Evolutionary conservation across 2,797 vertebrate species (phyloP).

Genomic region (Leucoraja ocellata): DNA sequence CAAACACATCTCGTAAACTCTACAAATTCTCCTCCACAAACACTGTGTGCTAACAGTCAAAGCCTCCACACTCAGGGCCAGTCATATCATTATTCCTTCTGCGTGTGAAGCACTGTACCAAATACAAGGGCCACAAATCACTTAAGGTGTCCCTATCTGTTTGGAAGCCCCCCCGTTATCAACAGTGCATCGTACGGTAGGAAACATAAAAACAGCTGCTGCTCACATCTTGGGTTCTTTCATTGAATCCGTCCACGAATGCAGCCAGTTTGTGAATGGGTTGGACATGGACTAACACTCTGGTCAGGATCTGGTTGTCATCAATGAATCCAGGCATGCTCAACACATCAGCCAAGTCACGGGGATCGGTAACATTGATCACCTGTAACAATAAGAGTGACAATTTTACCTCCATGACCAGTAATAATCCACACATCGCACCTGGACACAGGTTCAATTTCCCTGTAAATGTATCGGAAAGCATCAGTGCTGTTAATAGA

Average conservation of each 20-base stretch:
- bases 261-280: neutral
- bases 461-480: no score
- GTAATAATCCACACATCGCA: no score
- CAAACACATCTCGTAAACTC: no score
- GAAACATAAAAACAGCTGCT: neutral
- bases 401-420: neutral
- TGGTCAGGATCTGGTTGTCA: neutral
- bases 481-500: no score
- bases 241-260: neutral
- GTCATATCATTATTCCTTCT: neutral
- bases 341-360: neutral
- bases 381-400: neutral
- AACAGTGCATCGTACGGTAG: neutral
- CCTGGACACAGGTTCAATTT: no score
- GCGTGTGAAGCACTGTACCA: neutral
- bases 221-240: neutral
- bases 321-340: slow-evolving; percentile 23
- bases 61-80: no score
- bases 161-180: neutral
- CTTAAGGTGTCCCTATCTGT: neutral
- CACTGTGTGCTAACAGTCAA: no score
- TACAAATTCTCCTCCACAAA: no score
- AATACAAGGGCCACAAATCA: neutral
- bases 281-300: neutral
- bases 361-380: neutral